Evolutionary conservation across 2,113 vertebrate genomes (phyloP).

Genomic region (Marmota monax): DNA sequence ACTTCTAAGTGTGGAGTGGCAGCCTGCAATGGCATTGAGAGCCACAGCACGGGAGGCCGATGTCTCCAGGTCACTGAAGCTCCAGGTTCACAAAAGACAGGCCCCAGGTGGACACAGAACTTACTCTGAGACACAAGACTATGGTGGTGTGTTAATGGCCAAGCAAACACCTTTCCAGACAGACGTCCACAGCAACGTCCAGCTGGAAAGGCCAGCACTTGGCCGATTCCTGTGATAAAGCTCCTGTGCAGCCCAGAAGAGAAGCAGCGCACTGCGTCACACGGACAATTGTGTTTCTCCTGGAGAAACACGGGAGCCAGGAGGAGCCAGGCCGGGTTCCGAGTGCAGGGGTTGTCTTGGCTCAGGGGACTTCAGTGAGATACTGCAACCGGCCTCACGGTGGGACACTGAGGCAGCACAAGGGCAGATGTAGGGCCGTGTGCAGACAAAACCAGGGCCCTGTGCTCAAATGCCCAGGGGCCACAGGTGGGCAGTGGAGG

Average conservation of each 20-base stretch:
- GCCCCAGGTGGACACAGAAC: constrained; percentile 35
- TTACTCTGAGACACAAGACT: constrained; percentile 58
- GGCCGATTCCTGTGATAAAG: constrained; percentile 92
- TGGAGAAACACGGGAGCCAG: constrained; percentile 90
- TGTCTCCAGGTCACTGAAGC: fast-evolving
- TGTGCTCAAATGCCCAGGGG: too few relatives aligned
- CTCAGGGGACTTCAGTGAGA: constrained; percentile 88
- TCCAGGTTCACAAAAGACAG: background rate
- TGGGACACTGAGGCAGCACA: constrained; percentile 85
- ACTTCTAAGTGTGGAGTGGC: background rate
- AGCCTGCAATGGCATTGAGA: fast-evolving
- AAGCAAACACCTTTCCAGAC: constrained; percentile 76
- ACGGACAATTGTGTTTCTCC: constrained; percentile 90
- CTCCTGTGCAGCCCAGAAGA: constrained; percentile 91
- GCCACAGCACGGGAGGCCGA: background rate
- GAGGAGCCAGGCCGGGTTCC: constrained; percentile 88
- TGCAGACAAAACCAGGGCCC: background rate
- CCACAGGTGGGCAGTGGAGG: background rate
- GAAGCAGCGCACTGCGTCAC: constrained; percentile 90
- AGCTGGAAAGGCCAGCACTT: constrained; percentile 88
- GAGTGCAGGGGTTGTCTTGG: constrained; percentile 89
- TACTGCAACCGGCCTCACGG: constrained; percentile 86
- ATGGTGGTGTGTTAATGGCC: constrained; percentile 70
- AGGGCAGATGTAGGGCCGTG: constrained; percentile 74
- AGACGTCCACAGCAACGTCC: constrained; percentile 67